Conservation (phyloP, 2,888 invertebrate genomes). For the Sussaba pulchella region DNA sequence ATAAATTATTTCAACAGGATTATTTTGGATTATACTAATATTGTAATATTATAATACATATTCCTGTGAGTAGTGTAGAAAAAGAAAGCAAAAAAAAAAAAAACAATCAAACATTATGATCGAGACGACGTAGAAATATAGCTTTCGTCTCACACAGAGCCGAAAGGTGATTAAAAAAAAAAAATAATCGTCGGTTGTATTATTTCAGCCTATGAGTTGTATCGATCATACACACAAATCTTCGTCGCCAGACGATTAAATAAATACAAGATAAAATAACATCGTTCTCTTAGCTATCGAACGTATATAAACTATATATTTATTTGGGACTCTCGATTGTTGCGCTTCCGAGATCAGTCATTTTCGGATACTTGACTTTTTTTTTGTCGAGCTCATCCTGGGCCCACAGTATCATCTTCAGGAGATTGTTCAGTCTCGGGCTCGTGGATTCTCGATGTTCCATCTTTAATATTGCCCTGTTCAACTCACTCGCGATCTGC, state of each 20-base stretch:
- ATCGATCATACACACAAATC: slow-evolving; percentile 17
- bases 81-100: slow-evolving; percentile 26
- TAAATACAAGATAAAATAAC: slow-evolving; percentile 51
- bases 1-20: slow-evolving; percentile 42
- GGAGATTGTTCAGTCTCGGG: slow-evolving; percentile 95
- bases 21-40: slow-evolving; percentile 55
- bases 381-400: slow-evolving; percentile 97
- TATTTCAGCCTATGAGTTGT: not conserved
- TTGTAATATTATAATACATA: slow-evolving; percentile 63
- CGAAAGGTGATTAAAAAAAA: not conserved
- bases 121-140: slow-evolving; percentile 39
- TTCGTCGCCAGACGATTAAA: slow-evolving; percentile 41
- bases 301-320: slow-evolving; percentile 51
- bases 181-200: no score
- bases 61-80: slow-evolving; percentile 45
- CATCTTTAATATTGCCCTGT: slow-evolving; percentile 98
- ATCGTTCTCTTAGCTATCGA: slow-evolving; percentile 24
- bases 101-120: slow-evolving; percentile 39
- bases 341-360: slow-evolving; percentile 95
- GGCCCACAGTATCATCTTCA: slow-evolving; percentile 97
- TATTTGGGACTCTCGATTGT: slow-evolving; percentile 91
- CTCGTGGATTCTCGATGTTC: slow-evolving; percentile 96
- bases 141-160: slow-evolving; percentile 16
- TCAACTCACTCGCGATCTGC: slow-evolving; percentile 97
- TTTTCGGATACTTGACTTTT: slow-evolving; percentile 97